Percentiles rank a stretch among this genome's conserved stretches.
Conservation (phyloP, 2,113 vertebrate species). For the Caloenas nicobarica region DNA sequence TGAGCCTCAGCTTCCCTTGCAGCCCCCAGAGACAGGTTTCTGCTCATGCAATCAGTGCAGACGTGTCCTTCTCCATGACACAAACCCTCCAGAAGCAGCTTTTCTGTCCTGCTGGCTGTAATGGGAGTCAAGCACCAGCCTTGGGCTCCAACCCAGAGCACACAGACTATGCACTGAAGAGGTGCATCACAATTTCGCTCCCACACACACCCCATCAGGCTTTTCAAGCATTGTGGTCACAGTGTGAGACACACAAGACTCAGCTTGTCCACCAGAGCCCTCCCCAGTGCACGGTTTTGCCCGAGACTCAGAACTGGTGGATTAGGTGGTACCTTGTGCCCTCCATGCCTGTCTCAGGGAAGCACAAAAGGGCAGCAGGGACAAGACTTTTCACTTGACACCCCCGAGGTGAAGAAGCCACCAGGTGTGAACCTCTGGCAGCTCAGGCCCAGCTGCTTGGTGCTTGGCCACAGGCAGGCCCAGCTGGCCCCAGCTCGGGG, state of each 20-base stretch:
- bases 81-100: background rate
- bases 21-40: background rate
- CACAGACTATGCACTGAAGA: background rate
- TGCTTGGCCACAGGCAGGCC: background rate
- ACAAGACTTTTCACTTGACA: background rate
- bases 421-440: background rate
- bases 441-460: background rate
- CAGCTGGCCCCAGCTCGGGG: background rate
- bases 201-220: background rate
- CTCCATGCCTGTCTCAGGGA: background rate
- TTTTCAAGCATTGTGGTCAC: background rate
- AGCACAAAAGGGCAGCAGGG: background rate
- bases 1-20: background rate
- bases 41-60: background rate
- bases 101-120: background rate
- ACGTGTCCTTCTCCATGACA: background rate
- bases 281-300: background rate
- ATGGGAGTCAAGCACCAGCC: background rate
- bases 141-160: background rate
- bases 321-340: background rate
- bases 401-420: too few relatives aligned
- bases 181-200: background rate
- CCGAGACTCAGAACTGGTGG: background rate
- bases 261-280: background rate
- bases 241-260: rapidly evolving